Evolutionary conservation across 2,888 invertebrate genomes (phyloP), one percentile per base, ranked within the genome.

Genomic region (Pogonocherus hispidulus): DNA sequence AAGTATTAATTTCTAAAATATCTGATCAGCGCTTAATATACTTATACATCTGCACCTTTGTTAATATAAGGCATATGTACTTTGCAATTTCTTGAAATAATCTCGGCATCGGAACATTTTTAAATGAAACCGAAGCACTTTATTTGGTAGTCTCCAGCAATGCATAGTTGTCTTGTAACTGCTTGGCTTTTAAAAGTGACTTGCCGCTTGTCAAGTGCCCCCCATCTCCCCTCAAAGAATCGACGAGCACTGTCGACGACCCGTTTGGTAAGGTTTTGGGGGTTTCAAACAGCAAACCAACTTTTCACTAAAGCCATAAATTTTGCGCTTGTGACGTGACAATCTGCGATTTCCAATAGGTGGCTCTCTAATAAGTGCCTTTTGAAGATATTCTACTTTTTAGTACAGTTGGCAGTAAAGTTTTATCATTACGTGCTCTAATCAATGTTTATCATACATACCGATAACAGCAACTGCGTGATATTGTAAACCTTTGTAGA

Each of bases 241-340:
- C 67, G 69, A 68, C 68, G 60, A 70, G 74, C 73, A 59, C 72
- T 65, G 70, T 70, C 72, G 80, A 80, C 72, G 80, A 81, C 81
- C 78, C 78, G 81, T 81, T 79, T 80, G 79, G 79, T 79, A 56
- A 76, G 78, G 74, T 81, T 82, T 82, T 78, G 81, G 82, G 80
- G 79, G 80, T 81, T 81, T 82, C 76, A 77, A 78, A 79, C 78
- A 76, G 76, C 81, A 79, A 79, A 78, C 81, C 79, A 78, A 82
- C 81, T 81, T 83, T 83, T 82, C 82, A 76, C 78, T 80, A 79
- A 77, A 76, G 81, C 77, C 77, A 83, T 83, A 83, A 84, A 83
- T 83, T 67, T 67, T 55, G 20, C 32, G 75, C 74, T 72, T 54
- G 74, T 78, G 80, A 79, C 80, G 73, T 72, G 76, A 71, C 70